A percentile compares a stretch with the other conserved stretches of the same genome.
phyloP scores from a whole-genome alignment of 2,888 invertebrate genomes.

The Pachycephus smyrnensis region DNA sequence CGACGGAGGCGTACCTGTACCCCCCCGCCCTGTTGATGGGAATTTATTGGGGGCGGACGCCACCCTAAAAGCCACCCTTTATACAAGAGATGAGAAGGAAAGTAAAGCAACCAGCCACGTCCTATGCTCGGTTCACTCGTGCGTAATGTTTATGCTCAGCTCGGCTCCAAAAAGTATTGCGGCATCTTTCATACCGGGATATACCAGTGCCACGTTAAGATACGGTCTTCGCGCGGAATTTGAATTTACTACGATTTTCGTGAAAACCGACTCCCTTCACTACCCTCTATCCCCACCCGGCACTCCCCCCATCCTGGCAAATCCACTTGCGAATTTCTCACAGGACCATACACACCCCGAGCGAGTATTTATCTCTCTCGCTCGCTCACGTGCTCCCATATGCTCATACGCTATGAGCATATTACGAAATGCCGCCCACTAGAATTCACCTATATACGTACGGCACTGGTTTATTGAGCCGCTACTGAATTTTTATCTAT shows the following conservation, averaged over 20 bases:
- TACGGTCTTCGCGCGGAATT: not conserved
- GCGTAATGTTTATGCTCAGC: conserved; percentile 33
- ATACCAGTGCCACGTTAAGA: not conserved
- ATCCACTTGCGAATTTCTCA: not conserved
- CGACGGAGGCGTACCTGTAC: conserved; percentile 47
- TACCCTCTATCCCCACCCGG: conserved; percentile 5
- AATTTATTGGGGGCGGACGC: conserved; percentile 59
- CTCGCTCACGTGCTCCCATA: conserved; percentile 1
- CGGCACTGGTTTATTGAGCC: conserved; percentile 49
- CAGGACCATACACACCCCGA: conserved; percentile 4
- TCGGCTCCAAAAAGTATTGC: conserved; percentile 21
- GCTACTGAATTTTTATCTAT: conserved; percentile 61
- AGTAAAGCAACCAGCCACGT: conserved; percentile 23
- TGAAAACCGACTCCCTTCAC: not conserved
- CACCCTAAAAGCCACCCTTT: conserved; percentile 47
- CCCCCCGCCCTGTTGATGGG: conserved; percentile 48
- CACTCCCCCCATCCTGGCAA: not conserved
- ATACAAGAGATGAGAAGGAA: conserved; percentile 21
- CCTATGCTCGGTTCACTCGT: conserved; percentile 14
- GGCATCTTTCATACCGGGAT: not conserved
- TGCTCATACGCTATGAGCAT: not conserved
- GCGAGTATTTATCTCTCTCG: conserved; percentile 28
- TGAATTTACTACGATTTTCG: not conserved
- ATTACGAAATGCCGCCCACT: not conserved
- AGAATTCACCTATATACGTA: conserved; percentile 22